Base-by-base conservation (phyloP, 2,888 invertebrate species). In the Diplolepis rosae region DNA sequence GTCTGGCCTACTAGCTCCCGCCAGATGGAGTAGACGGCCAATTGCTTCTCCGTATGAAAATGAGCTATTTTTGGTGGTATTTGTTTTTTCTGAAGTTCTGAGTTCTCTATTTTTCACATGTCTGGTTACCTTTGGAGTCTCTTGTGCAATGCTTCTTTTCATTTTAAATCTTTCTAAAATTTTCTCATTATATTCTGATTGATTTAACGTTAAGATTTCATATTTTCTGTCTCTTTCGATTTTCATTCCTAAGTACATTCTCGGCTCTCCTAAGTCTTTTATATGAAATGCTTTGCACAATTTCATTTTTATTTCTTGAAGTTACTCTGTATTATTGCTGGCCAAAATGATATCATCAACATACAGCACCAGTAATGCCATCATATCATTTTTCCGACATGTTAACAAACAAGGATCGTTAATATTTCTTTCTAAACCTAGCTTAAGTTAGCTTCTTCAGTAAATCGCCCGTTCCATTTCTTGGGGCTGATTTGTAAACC, bases 11-110 rank as follows among this genome's bases (percentile, higher is more conserved):
- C 71, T 73, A 3, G 69, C 48, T 4, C 61, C 51, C 1, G 77
- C 73, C 15, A 79, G 56, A 71, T 78, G 80, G 54, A 79, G 39
- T 27, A 80, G 68, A 67, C 77, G 77, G 13, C 79, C 77, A n/a
- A 81, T 66, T 1, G 78, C 76, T 73, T 80, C 75, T 50, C 78
- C 50, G 51, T 76, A 68, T 11, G 68, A 68, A 61, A 65, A 52
- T 24, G 4, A 28, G 28, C 30, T 28, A 7, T 56, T 28, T 56
- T 35, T 45, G n/a, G n/a, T n/a, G n/a, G n/a, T n/a, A n/a, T 32
- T 42, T 56, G 45, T 9, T 32, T 4, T 28, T n/a, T 28, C 56
- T 15, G 15, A 15, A 27, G 11, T n/a, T 24, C 22, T 28, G 48
- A 30, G 27, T 24, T 70, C 66, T 61, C 68, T 61, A 18, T 72